These are phyloP conservation scores for Lophius americanus DNA, from an alignment of 2,797 vertebrate species.

Conservation along the genomic window DNA sequence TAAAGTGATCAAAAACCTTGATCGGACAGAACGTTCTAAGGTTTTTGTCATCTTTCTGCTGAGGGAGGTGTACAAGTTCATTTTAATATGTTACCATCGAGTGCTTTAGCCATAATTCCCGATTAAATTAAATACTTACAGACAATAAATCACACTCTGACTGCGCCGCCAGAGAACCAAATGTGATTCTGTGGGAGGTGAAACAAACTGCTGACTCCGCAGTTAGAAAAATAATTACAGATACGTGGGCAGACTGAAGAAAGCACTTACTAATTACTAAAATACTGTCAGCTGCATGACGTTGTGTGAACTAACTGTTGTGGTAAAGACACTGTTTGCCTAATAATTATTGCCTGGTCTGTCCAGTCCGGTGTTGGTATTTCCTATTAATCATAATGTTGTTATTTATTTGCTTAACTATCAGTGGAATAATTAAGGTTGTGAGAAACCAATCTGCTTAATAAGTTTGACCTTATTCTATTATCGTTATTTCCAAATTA, in stretches of 20 bases:
- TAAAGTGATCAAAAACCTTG: no score
- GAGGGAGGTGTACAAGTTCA: no score
- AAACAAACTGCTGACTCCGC: constrained; percentile 31
- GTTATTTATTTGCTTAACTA: no score
- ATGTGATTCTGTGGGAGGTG: constrained; percentile 33
- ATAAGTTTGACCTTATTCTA: no score
- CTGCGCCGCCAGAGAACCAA: background rate
- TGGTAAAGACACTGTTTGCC: background rate
- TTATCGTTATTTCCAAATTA: no score
- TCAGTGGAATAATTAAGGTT: no score
- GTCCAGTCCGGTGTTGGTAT: no score
- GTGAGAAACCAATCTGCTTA: no score
- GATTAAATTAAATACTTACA: constrained; percentile 9
- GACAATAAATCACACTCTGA: constrained; percentile 8
- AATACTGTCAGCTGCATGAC: constrained; percentile 7
- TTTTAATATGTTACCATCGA: background rate
- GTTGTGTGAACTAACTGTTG: constrained; percentile 1
- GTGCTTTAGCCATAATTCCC: constrained; percentile 3
- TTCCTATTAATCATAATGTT: no score
- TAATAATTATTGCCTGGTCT: background rate
- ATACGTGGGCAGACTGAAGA: constrained; percentile 25
- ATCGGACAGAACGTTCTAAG: no score
- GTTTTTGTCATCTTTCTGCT: background rate
- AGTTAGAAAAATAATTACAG: constrained; percentile 34
- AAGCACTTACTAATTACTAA: constrained; percentile 21